These are phyloP conservation scores for Seriola aureovittata DNA, from an alignment of 2,113 vertebrate species.

Conservation along the genomic window DNA sequence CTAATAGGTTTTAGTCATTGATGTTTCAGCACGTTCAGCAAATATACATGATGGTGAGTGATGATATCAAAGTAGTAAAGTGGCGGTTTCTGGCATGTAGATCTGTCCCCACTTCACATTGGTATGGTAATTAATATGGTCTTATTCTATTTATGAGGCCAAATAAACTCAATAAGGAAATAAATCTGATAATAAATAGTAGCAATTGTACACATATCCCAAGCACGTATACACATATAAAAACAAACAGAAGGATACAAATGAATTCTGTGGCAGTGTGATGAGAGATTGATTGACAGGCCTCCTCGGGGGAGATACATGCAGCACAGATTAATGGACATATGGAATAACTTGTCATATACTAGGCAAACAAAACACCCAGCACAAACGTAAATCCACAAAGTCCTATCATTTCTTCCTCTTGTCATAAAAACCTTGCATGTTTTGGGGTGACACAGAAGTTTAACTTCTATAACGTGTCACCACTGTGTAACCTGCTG, in stretches of 20 bases:
- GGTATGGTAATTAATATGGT: neutral
- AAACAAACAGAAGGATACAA: slow-evolving; percentile 17
- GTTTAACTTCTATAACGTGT: slow-evolving; percentile 28
- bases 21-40: slow-evolving; percentile 49
- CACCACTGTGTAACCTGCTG: slow-evolving; percentile 20
- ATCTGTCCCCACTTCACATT: neutral
- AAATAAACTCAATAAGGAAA: neutral
- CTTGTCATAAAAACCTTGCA: slow-evolving; percentile 10
- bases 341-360: slow-evolving; percentile 47
- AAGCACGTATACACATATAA: neutral
- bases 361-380: slow-evolving; percentile 39
- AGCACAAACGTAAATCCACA: slow-evolving; percentile 28
- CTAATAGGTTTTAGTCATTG: slow-evolving; percentile 47
- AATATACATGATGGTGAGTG: slow-evolving; percentile 23
- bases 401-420: slow-evolving; percentile 27
- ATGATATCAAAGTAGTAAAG: slow-evolving; percentile 36
- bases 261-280: slow-evolving; percentile 4
- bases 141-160: neutral
- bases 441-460: neutral
- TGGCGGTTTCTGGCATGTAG: slow-evolving; percentile 8
- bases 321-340: slow-evolving; percentile 51
- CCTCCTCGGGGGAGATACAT: slow-evolving; percentile 32
- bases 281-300: slow-evolving; percentile 40
- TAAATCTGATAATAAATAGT: slow-evolving; percentile 6
- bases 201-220: neutral